phyloP scores from a whole-genome alignment of 2,113 vertebrate genomes.

The Amia ocellicauda region DNA sequence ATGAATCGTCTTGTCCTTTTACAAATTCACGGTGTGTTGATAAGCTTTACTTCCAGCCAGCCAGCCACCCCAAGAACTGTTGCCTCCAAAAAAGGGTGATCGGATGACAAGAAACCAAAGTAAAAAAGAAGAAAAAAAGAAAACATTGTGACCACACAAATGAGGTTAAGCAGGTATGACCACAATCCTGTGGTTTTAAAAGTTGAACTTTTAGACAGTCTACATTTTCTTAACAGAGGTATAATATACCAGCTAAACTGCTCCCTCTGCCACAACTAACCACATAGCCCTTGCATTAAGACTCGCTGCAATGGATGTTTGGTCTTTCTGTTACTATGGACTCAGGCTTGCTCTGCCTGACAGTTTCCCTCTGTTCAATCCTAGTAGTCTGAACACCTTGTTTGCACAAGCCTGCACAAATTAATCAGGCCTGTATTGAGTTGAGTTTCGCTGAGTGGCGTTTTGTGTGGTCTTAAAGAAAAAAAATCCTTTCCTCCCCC shows the following conservation, averaged over 20 bases:
- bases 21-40: too few species aligned
- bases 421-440: constrained; percentile 23
- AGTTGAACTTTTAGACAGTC: constrained; percentile 2
- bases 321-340: constrained; percentile 21
- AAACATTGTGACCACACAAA: constrained; percentile 7
- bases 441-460: constrained; percentile 14
- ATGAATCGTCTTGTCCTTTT: too few species aligned
- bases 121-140: too few species aligned
- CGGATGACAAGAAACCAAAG: too few species aligned
- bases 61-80: too few species aligned
- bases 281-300: constrained; percentile 8
- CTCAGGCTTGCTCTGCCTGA: neutral
- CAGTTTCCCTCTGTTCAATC: constrained; percentile 16
- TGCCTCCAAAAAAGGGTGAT: too few species aligned
- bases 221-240: neutral
- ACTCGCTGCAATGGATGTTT: constrained; percentile 14
- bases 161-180: neutral
- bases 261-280: constrained; percentile 2
- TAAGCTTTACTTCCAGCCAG: too few species aligned
- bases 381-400: constrained; percentile 11
- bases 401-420: constrained; percentile 15
- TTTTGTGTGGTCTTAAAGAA: constrained; percentile 26
- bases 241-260: neutral
- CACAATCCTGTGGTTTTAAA: constrained; percentile 4
- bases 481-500: neutral